Conservation (phyloP, 2,888 invertebrate genomes). For the Ectemnius continuus region DNA sequence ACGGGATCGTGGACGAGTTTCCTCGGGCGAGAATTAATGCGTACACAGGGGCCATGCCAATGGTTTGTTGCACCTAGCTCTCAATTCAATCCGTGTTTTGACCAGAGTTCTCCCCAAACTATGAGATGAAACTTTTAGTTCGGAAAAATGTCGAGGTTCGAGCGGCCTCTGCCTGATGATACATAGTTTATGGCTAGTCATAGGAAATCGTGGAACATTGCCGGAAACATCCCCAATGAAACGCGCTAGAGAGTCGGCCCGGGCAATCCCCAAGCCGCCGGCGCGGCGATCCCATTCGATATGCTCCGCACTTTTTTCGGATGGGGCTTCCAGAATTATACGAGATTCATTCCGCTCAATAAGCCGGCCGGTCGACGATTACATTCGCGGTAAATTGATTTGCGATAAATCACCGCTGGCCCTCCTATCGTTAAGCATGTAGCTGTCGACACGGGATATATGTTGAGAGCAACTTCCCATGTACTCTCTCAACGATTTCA, state of each 20-base stretch:
- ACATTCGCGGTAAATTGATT: constrained; percentile 33
- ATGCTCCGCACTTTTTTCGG: not conserved
- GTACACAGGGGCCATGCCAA: constrained; percentile 4
- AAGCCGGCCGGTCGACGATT: constrained; percentile 30
- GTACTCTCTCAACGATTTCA: not conserved
- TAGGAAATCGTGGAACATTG: no score
- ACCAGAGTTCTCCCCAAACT: no score
- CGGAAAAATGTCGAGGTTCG: no score
- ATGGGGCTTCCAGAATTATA: constrained; percentile 44
- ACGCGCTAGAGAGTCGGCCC: no score
- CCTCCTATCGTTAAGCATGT: not conserved
- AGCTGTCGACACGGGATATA: not conserved
- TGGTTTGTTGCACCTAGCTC: not conserved
- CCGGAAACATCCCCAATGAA: no score
- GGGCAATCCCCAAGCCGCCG: not conserved
- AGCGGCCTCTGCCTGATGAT: no score
- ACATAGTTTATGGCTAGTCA: no score
- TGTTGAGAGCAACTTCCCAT: not conserved
- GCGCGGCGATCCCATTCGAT: constrained; percentile 15
- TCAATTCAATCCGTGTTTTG: no score
- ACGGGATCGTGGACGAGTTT: constrained; percentile 68
- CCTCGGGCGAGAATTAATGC: constrained; percentile 62
- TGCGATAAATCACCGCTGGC: constrained; percentile 13
- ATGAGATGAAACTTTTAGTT: no score
- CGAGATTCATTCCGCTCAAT: constrained; percentile 55